Evolutionary conservation across 2,888 invertebrate genomes (phyloP), one percentile per base, ranked within the genome.

Genomic region (Coleophora flavipennella): DNA sequence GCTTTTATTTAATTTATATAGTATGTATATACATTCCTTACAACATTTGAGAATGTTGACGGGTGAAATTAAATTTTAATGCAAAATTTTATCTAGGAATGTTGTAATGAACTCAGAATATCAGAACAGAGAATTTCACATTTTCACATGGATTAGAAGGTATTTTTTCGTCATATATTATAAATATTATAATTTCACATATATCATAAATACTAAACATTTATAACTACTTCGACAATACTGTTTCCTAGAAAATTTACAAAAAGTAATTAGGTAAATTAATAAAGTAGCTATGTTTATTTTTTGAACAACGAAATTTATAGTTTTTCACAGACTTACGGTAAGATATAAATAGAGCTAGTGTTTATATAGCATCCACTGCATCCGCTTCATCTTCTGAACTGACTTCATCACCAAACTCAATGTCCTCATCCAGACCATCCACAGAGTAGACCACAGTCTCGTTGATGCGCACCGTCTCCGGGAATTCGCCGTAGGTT

Each of bases 401-500:
- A 75, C 94, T 94, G 69, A 95, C 94, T 85, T 96, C 94, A 83
- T 97, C 96, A 54, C 96, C 96, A 67, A 97, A 97, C 75, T 96
- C 96, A 81, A 97, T 97, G 74, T 97, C 96, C 76, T 97, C 97
- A 81, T 97, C 97, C 67, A 95, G 91, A 59, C 95, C 96, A 78
- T 96, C 96, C 67, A 96, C 95, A 52, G 95, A 94, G 74, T 96
- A 96, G 48, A 95, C 96, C 61, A 95, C 95, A 51, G 94, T 96
- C 71, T 97, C 97, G 78, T 96, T 97, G 87, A 98, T 97, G 77
- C 97, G 95, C 55, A 96, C 96, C 62, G 95, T 95, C 88, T 99
- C 99, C 43, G 99, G 99, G 84, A 99, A 94, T 87, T 99, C 97
- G 63, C 98, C 99, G 64, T 99, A 98, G 31, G 97, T 96, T 86